Evolutionary conservation across 1,140 invertebrate species (phyloP).

Genomic region (Nebria ingens): DNA sequence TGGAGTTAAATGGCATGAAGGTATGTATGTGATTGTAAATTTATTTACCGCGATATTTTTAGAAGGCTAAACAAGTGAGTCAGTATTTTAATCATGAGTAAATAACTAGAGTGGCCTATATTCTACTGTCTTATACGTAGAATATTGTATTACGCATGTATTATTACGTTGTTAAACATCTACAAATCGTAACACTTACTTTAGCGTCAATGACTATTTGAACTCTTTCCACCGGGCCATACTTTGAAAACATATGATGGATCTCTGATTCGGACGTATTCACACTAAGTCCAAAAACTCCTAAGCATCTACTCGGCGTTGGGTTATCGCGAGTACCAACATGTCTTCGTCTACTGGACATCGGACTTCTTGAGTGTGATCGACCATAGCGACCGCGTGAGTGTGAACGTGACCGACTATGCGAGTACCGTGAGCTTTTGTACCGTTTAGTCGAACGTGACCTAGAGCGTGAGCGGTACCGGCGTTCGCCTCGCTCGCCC

Average conservation of each 20-base stretch:
- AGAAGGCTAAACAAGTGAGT: too few species aligned
- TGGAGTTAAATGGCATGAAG: too few species aligned
- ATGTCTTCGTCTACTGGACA: constrained; percentile 46
- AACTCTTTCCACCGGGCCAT: constrained; percentile 85
- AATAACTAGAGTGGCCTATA: too few species aligned
- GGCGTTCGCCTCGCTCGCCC: constrained; percentile 24
- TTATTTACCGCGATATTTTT: too few species aligned
- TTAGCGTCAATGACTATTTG: constrained; percentile 93
- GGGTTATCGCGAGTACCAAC: constrained; percentile 68
- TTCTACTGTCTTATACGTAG: too few species aligned
- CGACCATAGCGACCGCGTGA: constrained; percentile 34
- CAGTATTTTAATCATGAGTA: too few species aligned
- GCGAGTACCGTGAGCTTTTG: constrained; percentile 37
- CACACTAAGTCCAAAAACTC: constrained; percentile 88
- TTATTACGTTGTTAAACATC: too few species aligned
- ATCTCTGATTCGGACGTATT: constrained; percentile 88
- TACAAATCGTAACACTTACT: constrained; percentile 44
- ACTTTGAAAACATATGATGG: constrained; percentile 88
- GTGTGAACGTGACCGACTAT: constrained; percentile 41
- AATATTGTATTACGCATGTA: too few species aligned
- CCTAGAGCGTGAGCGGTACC: constrained; percentile 35
- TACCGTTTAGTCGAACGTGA: constrained; percentile 38
- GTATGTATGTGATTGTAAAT: too few species aligned
- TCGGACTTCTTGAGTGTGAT: constrained; percentile 42
- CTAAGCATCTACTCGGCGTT: constrained; percentile 77